These are phyloP conservation scores for Chlamydotis undulata DNA, from an alignment of 2,113 vertebrate genomes.

Conservation along the genomic window DNA sequence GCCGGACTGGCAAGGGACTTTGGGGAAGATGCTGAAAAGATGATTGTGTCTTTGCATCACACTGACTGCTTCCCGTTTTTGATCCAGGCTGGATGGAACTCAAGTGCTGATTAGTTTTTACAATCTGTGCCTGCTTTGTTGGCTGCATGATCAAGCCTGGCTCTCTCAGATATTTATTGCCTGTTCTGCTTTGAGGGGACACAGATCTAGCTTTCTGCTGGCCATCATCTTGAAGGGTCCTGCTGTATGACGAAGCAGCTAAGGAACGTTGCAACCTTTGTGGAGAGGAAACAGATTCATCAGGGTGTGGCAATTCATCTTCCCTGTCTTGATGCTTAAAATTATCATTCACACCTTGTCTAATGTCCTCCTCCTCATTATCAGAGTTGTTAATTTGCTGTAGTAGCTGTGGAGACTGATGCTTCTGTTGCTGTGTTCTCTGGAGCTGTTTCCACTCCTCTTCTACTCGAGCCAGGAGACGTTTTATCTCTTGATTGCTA, in stretches of 20 bases:
- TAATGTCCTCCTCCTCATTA: slow-evolving; percentile 78
- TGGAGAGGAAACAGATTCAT: slow-evolving; percentile 21
- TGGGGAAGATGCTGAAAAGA: slow-evolving; percentile 82
- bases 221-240: slow-evolving; percentile 76
- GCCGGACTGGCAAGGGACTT: slow-evolving; percentile 83
- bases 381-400: slow-evolving; percentile 81
- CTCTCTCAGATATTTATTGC: slow-evolving; percentile 76
- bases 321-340: slow-evolving; percentile 69
- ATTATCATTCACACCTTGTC: slow-evolving; percentile 61
- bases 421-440: slow-evolving; percentile 83
- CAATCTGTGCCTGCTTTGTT: slow-evolving; percentile 93
- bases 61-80: slow-evolving; percentile 46
- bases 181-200: slow-evolving; percentile 79
- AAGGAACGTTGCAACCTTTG: slow-evolving; percentile 74
- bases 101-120: slow-evolving; percentile 93
- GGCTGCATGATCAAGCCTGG: slow-evolving; percentile 86
- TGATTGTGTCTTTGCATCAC: slow-evolving; percentile 66
- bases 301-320: slow-evolving; percentile 59
- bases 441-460: slow-evolving; percentile 95
- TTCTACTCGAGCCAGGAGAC: slow-evolving; percentile 90
- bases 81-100: slow-evolving; percentile 75
- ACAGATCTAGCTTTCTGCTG: slow-evolving; percentile 73
- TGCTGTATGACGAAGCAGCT: slow-evolving; percentile 69
- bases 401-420: slow-evolving; percentile 52
- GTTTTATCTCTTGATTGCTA: slow-evolving; percentile 89